Percentiles rank a stretch among this genome's conserved stretches.
These are phyloP conservation scores for Pelusios castaneus DNA, from an alignment of 2,113 vertebrate species.

Conservation along the genomic window DNA sequence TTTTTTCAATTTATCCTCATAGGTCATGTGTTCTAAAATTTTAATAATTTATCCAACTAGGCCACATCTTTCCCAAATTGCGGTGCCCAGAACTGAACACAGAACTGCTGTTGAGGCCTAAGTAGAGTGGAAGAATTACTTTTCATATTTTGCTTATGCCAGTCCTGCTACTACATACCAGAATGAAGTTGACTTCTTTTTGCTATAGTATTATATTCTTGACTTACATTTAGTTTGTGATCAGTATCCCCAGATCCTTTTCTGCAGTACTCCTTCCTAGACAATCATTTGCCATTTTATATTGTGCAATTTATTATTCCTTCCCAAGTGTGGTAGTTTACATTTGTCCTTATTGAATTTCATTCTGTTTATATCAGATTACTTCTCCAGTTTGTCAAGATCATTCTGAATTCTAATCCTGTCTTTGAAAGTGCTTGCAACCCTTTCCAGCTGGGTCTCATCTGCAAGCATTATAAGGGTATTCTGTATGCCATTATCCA, in stretches of 20 bases:
- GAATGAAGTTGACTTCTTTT: not conserved
- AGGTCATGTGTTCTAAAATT: not conserved
- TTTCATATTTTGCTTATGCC: not conserved
- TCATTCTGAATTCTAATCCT: not conserved
- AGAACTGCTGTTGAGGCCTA: not conserved
- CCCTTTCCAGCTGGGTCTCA: not conserved
- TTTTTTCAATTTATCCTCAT: not conserved
- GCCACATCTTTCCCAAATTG: not conserved
- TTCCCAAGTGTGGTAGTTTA: not conserved
- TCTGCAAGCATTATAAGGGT: not conserved
- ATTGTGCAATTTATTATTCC: not conserved
- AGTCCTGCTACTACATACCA: not conserved
- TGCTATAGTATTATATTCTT: not conserved
- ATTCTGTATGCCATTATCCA: not conserved
- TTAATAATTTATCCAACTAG: not conserved
- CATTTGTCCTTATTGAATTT: too few relatives aligned
- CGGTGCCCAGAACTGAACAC: not conserved
- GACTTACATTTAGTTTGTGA: not conserved
- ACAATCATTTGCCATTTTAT: not conserved
- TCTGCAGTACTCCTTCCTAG: not conserved
- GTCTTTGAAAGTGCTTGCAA: not conserved
- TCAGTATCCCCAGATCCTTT: not conserved
- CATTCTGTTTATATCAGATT: too few relatives aligned
- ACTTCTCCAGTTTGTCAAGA: not conserved
- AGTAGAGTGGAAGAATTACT: too few relatives aligned